Base-by-base conservation (phyloP, 1,140 invertebrate genomes). In the Copidosoma floridanum region DNA sequence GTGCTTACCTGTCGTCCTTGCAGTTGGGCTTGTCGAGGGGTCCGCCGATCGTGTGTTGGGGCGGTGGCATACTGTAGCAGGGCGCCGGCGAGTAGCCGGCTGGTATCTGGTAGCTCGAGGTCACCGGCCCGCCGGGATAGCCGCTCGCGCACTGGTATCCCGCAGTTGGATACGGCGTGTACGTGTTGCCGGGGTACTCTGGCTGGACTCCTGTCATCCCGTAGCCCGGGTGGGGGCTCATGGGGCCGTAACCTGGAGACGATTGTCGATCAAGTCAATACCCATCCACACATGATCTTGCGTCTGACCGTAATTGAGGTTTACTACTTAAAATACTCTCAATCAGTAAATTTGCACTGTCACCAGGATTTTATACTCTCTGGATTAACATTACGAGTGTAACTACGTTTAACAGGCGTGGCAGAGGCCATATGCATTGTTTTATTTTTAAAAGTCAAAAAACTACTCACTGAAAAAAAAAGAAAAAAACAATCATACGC, bases 21-120 rank as follows among this genome's bases (percentile, higher is more conserved):
- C 85, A 85, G 21, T 82, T 76, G 5, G 84, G 81, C 71, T 91
- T 90, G 78, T 88, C 86, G 69, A 88, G 84, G 35, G 88, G 86
- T 60, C 88, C 88, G 66, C 90, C 85, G 12, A 82, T 82, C 65
- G 84, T 83, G 61, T 85, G 83, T 20, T 89, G 89, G 21, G 90
- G 89, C 24, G 89, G 89, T 63, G 89, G 89, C 90, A 93, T 92
- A 52, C 86, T 88, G 78, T 93, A 93, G 75, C 90, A 93, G 26
- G 88, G 86, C 44, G 83, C 82, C 29, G 87, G 86, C 12, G 85
- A 84, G 76, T 92, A 92, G 23, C 87, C 87, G 38, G 88, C 85
- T 37, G 88, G 88, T 52, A 81, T 81, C 65, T 81, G 78, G 57
- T 86, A 86, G 48, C 84, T 82, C 24, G 85, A 85, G 53, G 86